Conservation (phyloP, 30 jellyfish, hydroid and myxozoan genomes). For the Nemopilema nomurai region DNA sequence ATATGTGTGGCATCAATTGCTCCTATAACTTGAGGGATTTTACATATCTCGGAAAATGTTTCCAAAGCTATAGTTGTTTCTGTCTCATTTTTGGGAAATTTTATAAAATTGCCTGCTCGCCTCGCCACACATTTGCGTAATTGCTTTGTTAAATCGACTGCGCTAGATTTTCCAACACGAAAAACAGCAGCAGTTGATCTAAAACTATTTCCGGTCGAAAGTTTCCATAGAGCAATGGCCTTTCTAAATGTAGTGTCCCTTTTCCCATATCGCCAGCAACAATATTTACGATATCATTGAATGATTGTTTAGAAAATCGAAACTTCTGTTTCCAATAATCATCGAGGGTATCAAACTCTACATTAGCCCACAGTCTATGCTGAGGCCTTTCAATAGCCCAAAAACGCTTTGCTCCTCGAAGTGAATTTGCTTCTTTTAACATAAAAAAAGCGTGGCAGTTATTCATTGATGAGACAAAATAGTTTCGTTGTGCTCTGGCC, state of each 20-base stretch:
- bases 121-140: conserved; percentile 16
- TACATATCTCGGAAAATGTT: conserved; percentile 14
- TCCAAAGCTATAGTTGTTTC: conserved; percentile 53
- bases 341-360: not conserved
- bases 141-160: conserved; percentile 19
- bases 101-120: conserved; percentile 33
- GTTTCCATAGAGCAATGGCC: conserved; percentile 8
- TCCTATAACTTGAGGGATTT: conserved; percentile 64
- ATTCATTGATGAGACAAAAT: conserved; percentile 14
- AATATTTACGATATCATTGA: conserved; percentile 22
- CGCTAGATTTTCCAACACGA: conserved; percentile 63
- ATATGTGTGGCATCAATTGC: conserved; percentile 65
- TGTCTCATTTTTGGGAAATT: conserved; percentile 32
- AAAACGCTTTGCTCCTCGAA: too few relatives aligned
- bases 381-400: conserved; percentile 41
- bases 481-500: conserved; percentile 22
- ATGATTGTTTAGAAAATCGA: conserved; percentile 10
- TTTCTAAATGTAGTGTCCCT: conserved; percentile 5
- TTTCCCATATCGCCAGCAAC: conserved; percentile 39
- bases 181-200: conserved; percentile 42
- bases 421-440: not conserved
- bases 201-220: not conserved
- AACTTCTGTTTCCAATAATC: conserved; percentile 23
- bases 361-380: conserved; percentile 8
- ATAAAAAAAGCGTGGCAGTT: conserved; percentile 2